Evolutionary conservation across 2,888 invertebrate species (phyloP).

Genomic region (Notodonta dromedarius): DNA sequence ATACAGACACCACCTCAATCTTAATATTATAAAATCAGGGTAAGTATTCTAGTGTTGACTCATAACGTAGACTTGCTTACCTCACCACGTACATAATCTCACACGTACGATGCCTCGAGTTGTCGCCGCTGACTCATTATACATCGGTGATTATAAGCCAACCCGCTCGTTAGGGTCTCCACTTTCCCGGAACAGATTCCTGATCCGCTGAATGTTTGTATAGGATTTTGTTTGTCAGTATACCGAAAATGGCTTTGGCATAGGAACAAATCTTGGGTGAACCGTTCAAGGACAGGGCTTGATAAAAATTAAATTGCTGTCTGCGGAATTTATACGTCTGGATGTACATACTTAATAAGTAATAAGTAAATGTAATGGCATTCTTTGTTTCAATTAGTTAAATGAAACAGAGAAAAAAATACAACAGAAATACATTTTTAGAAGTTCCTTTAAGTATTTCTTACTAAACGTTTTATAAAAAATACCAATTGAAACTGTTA

Average conservation of each 20-base stretch:
- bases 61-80: background rate
- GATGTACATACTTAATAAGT: no score
- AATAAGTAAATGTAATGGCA: no score
- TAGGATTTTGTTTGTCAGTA: slow-evolving; percentile 1
- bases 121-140: background rate
- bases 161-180: background rate
- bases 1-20: no score
- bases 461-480: no score
- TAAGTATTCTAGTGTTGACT: no score
- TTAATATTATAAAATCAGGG: no score
- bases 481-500: no score
- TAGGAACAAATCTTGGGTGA: background rate
- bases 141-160: background rate
- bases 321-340: background rate
- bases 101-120: no score
- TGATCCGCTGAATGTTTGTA: background rate
- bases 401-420: no score
- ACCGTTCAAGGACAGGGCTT: background rate
- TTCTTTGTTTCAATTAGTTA: no score
- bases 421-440: no score
- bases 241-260: background rate
- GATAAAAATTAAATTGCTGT: background rate
- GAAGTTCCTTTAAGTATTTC: no score
- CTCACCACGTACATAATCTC: background rate
- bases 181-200: background rate